Evolutionary conservation across 2,888 invertebrate genomes (phyloP).

Genomic region (Lasioglossum morio): DNA sequence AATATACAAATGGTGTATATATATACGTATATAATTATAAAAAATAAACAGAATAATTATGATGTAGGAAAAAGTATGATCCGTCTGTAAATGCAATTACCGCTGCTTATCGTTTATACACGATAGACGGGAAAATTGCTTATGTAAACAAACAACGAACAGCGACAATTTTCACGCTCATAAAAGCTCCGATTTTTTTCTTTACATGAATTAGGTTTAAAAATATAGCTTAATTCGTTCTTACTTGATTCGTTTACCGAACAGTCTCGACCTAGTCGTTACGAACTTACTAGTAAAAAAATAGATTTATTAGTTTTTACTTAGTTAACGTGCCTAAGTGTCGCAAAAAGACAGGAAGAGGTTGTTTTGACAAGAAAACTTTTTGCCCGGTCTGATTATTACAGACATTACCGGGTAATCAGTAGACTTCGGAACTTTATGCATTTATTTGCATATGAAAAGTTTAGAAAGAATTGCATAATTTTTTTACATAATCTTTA

Average conservation of each 20-base stretch:
- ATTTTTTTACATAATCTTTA: background rate
- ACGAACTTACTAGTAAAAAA: conserved; percentile 69
- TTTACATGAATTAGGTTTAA: conserved; percentile 61
- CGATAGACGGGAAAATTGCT: conserved; percentile 46
- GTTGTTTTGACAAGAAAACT: conserved; percentile 49
- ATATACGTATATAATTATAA: conserved; percentile 70
- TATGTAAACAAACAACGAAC: conserved; percentile 59
- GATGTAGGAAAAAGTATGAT: conserved; percentile 68
- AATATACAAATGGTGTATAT: conserved; percentile 68
- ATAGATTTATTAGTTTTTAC: conserved; percentile 65
- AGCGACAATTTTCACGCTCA: conserved; percentile 42
- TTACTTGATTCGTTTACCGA: conserved; percentile 45
- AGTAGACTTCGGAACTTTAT: conserved; percentile 16
- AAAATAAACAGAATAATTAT: conserved; percentile 72
- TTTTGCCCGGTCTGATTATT: conserved; percentile 49
- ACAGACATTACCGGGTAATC: conserved; percentile 42
- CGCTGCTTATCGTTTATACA: conserved; percentile 52
- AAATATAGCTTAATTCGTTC: conserved; percentile 64
- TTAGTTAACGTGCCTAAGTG: conserved; percentile 58
- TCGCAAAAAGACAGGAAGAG: conserved; percentile 64
- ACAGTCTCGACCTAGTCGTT: conserved; percentile 48
- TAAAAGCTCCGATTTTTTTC: conserved; percentile 30
- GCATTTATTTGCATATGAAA: conserved; percentile 1
- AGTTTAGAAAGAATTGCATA: conserved; percentile 5
- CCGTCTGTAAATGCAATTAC: conserved; percentile 61